These are phyloP conservation scores for Grapholita molesta DNA, from an alignment of 1,140 invertebrate genomes.

Conservation along the genomic window DNA sequence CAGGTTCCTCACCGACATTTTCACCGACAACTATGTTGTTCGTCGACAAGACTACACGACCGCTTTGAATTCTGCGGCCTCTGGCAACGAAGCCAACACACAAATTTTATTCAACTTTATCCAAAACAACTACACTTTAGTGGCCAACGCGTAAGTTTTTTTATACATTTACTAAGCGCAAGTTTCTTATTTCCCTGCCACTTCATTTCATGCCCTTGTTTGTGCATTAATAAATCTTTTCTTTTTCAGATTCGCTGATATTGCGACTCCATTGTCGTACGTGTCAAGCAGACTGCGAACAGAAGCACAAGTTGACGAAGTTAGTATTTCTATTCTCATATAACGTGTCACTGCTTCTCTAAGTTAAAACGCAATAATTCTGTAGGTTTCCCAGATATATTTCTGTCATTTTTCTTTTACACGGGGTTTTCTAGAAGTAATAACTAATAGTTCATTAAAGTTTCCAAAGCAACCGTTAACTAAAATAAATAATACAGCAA, in stretches of 20 bases:
- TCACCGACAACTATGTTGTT: conserved; percentile 43
- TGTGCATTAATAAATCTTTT: neutral
- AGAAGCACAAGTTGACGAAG: conserved; percentile 37
- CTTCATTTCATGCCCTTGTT: neutral
- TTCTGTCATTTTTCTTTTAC: too few species aligned
- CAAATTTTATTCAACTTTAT: conserved; percentile 75
- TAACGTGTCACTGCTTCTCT: neutral
- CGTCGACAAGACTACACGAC: conserved; percentile 68
- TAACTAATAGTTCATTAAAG: too few species aligned
- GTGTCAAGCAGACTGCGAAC: conserved; percentile 52
- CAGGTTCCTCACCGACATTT: conserved; percentile 46
- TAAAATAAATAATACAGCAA: too few species aligned
- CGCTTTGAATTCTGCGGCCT: conserved; percentile 67
- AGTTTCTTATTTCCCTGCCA: neutral
- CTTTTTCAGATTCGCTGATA: conserved; percentile 37
- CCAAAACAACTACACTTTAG: conserved; percentile 49
- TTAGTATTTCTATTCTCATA: conserved; percentile 27
- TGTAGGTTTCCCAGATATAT: too few species aligned
- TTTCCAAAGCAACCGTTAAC: too few species aligned
- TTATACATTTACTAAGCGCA: too few species aligned
- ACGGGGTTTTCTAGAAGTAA: too few species aligned
- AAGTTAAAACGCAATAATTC: too few species aligned
- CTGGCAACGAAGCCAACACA: conserved; percentile 67
- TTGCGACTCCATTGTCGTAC: conserved; percentile 41
- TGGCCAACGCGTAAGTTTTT: conserved; percentile 74